Evolutionary conservation across 2,113 vertebrate species (phyloP).

Genomic region (Lates calcarifer): DNA sequence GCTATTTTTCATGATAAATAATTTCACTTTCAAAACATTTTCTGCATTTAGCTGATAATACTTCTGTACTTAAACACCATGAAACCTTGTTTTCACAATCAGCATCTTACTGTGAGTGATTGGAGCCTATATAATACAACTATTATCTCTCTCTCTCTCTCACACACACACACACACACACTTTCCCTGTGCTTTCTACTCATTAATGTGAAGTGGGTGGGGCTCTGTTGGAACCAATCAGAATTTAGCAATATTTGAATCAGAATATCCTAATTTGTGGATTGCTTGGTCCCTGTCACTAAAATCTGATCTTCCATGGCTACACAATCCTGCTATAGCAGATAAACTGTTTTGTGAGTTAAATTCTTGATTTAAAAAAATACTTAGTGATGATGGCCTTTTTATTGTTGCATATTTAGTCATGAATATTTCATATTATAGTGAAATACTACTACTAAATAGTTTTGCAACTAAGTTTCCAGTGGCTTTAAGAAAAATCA

Average conservation of each 20-base stretch:
- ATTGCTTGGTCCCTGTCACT: background rate
- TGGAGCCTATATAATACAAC: too few relatives aligned
- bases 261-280: background rate
- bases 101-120: background rate
- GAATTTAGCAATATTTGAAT: background rate
- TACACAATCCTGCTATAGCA: background rate
- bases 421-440: background rate
- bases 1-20: too few relatives aligned
- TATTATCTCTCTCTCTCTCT: background rate
- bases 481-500: too few relatives aligned
- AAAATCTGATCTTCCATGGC: background rate
- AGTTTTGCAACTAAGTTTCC: too few relatives aligned
- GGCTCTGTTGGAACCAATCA: background rate
- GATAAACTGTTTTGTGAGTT: background rate
- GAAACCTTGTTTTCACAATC: background rate
- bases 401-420: background rate
- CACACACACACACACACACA: too few relatives aligned
- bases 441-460: background rate
- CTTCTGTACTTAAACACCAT: background rate
- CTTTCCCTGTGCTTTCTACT: background rate
- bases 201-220: background rate
- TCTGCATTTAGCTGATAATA: background rate
- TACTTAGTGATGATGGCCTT: background rate
- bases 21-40: background rate
- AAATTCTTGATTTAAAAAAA: background rate